A percentile compares a stretch with the other conserved stretches of the same genome.
These are phyloP conservation scores for Molossus molossus DNA, from an alignment of 2,797 vertebrate species.

Conservation along the genomic window DNA sequence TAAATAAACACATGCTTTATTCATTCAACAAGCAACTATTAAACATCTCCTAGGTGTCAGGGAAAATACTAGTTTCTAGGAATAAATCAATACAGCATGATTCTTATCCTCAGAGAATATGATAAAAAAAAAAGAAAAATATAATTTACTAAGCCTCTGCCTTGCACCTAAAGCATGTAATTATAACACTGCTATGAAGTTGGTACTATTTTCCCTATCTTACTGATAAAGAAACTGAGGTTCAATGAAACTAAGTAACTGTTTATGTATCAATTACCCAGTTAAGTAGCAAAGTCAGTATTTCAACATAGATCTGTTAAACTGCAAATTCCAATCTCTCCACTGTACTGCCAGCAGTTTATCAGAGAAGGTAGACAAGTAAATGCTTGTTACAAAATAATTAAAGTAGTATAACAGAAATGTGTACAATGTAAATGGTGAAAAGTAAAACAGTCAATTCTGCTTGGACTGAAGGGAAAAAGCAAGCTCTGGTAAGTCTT, in stretches of 20 bases:
- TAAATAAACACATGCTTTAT: conserved; percentile 60
- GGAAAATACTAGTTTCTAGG: not conserved
- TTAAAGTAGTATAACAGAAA: conserved; percentile 4
- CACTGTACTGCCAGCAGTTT: not conserved
- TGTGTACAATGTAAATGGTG: not conserved
- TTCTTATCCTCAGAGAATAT: not conserved
- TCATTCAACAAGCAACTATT: conserved; percentile 25
- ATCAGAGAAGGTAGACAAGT: not conserved
- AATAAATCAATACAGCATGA: conserved; percentile 21
- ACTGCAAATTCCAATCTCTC: not conserved
- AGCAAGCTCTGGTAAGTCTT: not conserved
- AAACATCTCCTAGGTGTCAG: not conserved
- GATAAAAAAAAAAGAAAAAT: conserved; percentile 23
- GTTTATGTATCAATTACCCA: not conserved
- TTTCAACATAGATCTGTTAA: conserved; percentile 8
- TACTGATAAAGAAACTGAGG: conserved; percentile 24
- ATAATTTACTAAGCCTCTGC: not conserved
- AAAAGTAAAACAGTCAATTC: not conserved
- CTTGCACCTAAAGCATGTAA: not conserved
- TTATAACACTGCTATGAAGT: not conserved
- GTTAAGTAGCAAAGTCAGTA: conserved; percentile 1
- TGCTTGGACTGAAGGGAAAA: not conserved
- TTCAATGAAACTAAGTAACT: not conserved
- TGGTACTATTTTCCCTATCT: not conserved
- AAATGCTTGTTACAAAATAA: not conserved